phyloP scores from a whole-genome alignment of 1,140 invertebrate genomes.

The Harpegnathos saltator region DNA sequence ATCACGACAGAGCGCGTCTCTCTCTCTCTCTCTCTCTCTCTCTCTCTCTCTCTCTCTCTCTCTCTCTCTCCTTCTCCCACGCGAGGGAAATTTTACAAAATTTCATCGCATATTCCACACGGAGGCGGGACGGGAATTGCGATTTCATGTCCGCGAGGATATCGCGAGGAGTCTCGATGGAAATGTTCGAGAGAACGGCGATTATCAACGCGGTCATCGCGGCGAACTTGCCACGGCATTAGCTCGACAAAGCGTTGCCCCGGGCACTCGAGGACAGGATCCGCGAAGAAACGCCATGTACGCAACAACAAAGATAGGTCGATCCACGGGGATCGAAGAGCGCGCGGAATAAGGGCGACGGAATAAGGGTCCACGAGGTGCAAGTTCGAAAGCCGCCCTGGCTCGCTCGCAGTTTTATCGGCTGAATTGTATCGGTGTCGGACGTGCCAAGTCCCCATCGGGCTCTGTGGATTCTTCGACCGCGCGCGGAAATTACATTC shows the following conservation, averaged over 20 bases:
- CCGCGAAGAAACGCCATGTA: neutral
- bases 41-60: too few relatives aligned
- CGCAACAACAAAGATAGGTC: slow-evolving; percentile 11
- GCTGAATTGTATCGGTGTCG: slow-evolving; percentile 79
- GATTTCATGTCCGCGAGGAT: neutral
- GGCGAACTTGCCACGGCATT: too few relatives aligned
- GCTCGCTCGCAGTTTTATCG: slow-evolving; percentile 73
- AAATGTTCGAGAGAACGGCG: neutral
- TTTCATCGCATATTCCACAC: neutral
- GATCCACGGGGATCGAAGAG: slow-evolving; percentile 8
- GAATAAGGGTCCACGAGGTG: slow-evolving; percentile 18
- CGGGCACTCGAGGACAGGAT: slow-evolving; percentile 20
- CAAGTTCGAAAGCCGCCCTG: slow-evolving; percentile 49
- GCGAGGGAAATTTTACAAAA: too few relatives aligned
- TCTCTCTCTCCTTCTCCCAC: too few relatives aligned
- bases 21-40: too few relatives aligned
- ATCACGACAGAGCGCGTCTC: too few relatives aligned
- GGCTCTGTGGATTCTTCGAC: slow-evolving; percentile 73
- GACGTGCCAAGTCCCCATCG: slow-evolving; percentile 75
- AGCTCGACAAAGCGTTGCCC: slow-evolving; percentile 33
- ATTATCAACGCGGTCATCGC: too few relatives aligned
- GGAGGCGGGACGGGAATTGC: neutral
- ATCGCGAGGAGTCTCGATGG: neutral
- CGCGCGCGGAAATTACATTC: slow-evolving; percentile 81
- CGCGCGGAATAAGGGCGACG: slow-evolving; percentile 44